Percentiles rank a stretch among this genome's conserved stretches.
Conservation (phyloP, 2,797 vertebrate species). For the Babyrousa celebensis region DNA sequence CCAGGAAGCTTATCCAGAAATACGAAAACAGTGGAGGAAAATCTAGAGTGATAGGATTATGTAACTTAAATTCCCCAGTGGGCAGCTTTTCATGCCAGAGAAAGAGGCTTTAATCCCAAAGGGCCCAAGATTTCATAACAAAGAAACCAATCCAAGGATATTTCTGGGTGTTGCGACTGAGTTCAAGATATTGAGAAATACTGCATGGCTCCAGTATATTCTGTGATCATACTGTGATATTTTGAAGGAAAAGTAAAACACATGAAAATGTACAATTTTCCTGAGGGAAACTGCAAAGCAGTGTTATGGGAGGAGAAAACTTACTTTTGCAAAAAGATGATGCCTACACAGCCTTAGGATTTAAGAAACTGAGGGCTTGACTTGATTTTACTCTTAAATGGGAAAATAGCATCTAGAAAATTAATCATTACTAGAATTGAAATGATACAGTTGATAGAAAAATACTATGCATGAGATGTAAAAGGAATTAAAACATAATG, state of each 20-base stretch:
- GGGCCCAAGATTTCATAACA: slow-evolving; percentile 93
- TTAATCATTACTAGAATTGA: slow-evolving; percentile 4
- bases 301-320: slow-evolving; percentile 3
- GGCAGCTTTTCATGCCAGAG: slow-evolving; percentile 93
- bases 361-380: slow-evolving; percentile 17
- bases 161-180: slow-evolving; percentile 94
- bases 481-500: not conserved
- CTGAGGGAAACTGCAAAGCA: not conserved
- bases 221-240: not conserved
- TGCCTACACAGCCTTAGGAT: not conserved
- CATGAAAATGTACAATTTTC: slow-evolving; percentile 25
- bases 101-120: slow-evolving; percentile 94
- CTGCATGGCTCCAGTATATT: slow-evolving; percentile 33
- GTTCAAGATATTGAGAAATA: slow-evolving; percentile 64
- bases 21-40: slow-evolving; percentile 87
- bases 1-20: slow-evolving; percentile 92
- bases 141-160: slow-evolving; percentile 93
- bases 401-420: slow-evolving; percentile 37
- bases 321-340: not conserved
- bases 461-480: not conserved
- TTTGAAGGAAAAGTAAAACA: not conserved
- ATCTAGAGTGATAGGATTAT: slow-evolving; percentile 92
- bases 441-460: slow-evolving; percentile 45
- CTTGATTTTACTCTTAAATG: slow-evolving; percentile 36
- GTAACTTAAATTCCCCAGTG: slow-evolving; percentile 93